A percentile compares a stretch with the other conserved stretches of the same genome.
These are phyloP conservation scores for Dipodomys spectabilis DNA, from an alignment of 2,113 vertebrate species.

Conservation along the genomic window DNA sequence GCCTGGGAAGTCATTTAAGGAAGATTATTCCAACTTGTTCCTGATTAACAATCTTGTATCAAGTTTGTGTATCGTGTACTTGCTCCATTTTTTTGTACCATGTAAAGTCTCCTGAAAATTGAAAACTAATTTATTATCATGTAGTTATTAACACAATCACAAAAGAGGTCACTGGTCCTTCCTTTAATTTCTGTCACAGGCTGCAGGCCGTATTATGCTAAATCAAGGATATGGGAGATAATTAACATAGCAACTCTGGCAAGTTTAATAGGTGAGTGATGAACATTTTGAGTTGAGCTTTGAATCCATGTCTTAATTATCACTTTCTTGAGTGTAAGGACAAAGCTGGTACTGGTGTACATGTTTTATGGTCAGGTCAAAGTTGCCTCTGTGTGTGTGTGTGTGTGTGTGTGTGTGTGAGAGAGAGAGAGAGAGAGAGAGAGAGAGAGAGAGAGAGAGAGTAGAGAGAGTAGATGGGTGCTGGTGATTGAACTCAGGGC, in stretches of 20 bases:
- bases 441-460: no score
- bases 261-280: constrained; percentile 98
- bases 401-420: no score
- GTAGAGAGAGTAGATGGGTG: no score
- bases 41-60: constrained; percentile 79
- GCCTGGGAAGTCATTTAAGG: background rate
- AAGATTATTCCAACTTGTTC: constrained; percentile 59
- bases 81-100: constrained; percentile 77
- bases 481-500: no score
- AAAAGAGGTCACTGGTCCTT: constrained; percentile 91
- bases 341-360: constrained; percentile 42
- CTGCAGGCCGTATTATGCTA: constrained; percentile 95
- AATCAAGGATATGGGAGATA: constrained; percentile 97
- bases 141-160: constrained; percentile 90
- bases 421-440: no score
- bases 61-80: constrained; percentile 83
- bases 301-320: constrained; percentile 90
- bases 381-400: background rate
- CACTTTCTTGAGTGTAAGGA: constrained; percentile 82
- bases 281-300: constrained; percentile 88
- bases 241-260: constrained; percentile 97
- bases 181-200: constrained; percentile 93
- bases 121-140: constrained; percentile 91
- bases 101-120: constrained; percentile 89
- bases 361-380: constrained; percentile 77